Evolutionary conservation across 2,797 vertebrate species (phyloP), one percentile per base, ranked within the genome.

Genomic region (Epinephelus awoara): DNA sequence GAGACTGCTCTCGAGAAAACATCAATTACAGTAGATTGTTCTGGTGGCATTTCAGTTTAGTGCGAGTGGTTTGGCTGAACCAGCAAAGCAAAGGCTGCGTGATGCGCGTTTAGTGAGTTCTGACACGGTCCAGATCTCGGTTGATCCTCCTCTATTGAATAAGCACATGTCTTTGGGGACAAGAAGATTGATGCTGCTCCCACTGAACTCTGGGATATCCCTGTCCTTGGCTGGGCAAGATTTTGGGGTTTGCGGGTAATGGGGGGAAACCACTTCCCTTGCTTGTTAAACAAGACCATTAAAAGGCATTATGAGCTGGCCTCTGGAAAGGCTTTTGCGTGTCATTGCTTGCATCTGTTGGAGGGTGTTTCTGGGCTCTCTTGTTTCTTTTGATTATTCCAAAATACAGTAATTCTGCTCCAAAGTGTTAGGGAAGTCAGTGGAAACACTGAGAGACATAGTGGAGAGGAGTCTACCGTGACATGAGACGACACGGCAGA

Each of bases 221-320:
- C 83, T 87, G 87, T 87, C 88, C 85, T 90, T 91, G 89, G 85
- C 84, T 46, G 80, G 88, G 84, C 80, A 88, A 80, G 62, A 76
- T 89, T 92, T 88, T 3, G 74, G 90, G 91, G 90, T 85, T 95
- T 94, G 93, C 79, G 93, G 95, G 93, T 93, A 91, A 93, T 91
- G 89, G 87, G 87, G 83, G 70, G 75, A 89, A 93, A 95, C 93
- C 94, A 94, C 93, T 94, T 95, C 92, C 94, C 93, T 79, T 90
- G 93, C 91, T 94, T 95, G 95, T 96, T 95, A 95, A 94, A 94
- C 93, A 94, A 84, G 90, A 89, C 89, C 93, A 94, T 94, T 95
- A 93, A 94, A 95, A 94, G 71, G 90, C 90, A 93, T 94, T 92
- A 94, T 80, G 79, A 80, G 87, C 83, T 82, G 80, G 89, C 82